A percentile compares a stretch with the other conserved stretches of the same genome.
Evolutionary conservation across 1,140 invertebrate species (phyloP).

Genomic region (Ips nitidus): DNA sequence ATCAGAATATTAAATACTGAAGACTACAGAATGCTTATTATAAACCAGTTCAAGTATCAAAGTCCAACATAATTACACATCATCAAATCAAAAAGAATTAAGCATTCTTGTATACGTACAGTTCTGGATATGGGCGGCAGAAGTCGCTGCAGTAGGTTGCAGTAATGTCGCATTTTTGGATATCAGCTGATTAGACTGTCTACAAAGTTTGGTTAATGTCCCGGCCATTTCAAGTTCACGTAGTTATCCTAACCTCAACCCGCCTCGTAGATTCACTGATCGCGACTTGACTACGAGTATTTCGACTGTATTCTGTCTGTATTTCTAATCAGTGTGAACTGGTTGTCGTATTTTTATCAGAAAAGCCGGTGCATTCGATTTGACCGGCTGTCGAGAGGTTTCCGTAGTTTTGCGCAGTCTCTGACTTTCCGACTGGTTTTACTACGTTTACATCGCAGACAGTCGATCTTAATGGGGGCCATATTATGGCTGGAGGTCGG

Average conservation of each 20-base stretch:
- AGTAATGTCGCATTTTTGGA: constrained; percentile 3
- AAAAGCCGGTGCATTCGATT: constrained; percentile 23
- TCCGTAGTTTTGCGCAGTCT: constrained; percentile 25
- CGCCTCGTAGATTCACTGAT: neutral
- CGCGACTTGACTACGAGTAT: no score
- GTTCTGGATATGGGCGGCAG: neutral
- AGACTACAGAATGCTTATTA: no score
- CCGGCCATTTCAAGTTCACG: constrained; percentile 42
- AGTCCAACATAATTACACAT: no score
- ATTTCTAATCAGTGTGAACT: neutral
- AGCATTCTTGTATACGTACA: neutral
- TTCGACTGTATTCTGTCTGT: no score
- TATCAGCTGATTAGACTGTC: constrained; percentile 30
- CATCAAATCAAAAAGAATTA: no score
- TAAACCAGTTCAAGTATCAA: neutral
- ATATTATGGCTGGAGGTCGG: no score
- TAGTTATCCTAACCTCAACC: constrained; percentile 40
- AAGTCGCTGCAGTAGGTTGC: neutral
- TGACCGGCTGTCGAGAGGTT: constrained; percentile 15
- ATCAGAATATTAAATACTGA: no score
- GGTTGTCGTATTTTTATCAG: constrained; percentile 17
- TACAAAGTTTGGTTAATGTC: constrained; percentile 47
- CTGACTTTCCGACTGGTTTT: neutral
- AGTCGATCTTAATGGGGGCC: no score
- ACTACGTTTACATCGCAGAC: neutral